Base-by-base conservation (phyloP, 2,888 invertebrate genomes). In the Callinectes sapidus region DNA sequence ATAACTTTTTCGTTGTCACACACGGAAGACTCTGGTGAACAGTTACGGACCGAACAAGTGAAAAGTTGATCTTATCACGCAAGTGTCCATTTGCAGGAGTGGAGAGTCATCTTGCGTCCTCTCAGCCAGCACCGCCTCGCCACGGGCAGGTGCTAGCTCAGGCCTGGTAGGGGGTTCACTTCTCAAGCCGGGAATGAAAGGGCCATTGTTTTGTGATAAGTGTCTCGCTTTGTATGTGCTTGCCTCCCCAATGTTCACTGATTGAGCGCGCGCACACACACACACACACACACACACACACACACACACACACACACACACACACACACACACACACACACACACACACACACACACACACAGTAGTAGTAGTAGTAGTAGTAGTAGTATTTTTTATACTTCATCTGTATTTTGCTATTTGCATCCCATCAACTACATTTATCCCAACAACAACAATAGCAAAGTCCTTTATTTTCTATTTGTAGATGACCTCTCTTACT, bases 221-320 rank as follows among this genome's bases (percentile, higher is more conserved):
- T 28, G 71, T 28, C 32, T 77, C 71, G 71, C 71, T 77, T 77
- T 77, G 71, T 77, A 32, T 77, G 71, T 77, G 71, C 28, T 77
- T 77, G 28, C n/a, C 71, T 28, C 28, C 28, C 71, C 23, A 28
- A 77, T 77, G 28, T 23, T 77, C n/a, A n/a, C 23, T 18, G 61
- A 61, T 61, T 3, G 18, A 5, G 23, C 23, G 1, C 23, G 5
- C 2, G 18, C 61, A 61, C 61, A 61, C 61, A 61, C 61, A 61
- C 61, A 61, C 61, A 61, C 61, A 61, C 61, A 61, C 61, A 61
- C 61, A 61, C 61, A 61, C 61, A 61, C 61, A 61, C 61, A 61
- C 61, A 61, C 61, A 61, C 61, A 61, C 61, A 61, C 61, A 61
- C 61, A 61, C 61, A 61, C 61, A 61, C 61, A 61, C 61, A 61